Evolutionary conservation across 1,140 invertebrate genomes (phyloP).

Genomic region (Panagrolaimus sp.): DNA sequence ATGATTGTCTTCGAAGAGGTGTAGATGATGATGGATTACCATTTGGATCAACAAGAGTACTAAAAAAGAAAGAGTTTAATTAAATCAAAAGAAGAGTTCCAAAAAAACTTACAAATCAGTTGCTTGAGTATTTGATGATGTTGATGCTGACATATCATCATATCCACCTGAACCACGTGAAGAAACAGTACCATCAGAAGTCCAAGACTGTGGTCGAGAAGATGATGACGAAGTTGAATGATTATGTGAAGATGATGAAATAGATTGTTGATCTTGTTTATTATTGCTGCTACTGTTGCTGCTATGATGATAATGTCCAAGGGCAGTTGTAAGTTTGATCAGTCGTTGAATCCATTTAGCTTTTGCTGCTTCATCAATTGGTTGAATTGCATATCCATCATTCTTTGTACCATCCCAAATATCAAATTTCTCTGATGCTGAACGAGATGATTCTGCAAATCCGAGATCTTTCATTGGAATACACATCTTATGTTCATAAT

Average conservation of each 20-base stretch:
- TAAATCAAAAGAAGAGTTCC: neutral
- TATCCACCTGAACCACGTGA: constrained; percentile 10
- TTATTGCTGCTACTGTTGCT: too few species aligned
- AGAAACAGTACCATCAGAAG: constrained; percentile 22
- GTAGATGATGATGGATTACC: constrained; percentile 13
- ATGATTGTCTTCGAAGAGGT: neutral
- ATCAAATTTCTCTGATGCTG: constrained; percentile 42
- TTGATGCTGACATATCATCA: constrained; percentile 17
- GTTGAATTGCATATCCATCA: constrained; percentile 52
- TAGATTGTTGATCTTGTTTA: constrained; percentile 15
- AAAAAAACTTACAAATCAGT: constrained; percentile 12
- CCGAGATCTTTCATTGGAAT: constrained; percentile 46
- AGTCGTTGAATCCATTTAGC: constrained; percentile 50
- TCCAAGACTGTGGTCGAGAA: constrained; percentile 26
- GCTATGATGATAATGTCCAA: constrained; percentile 24
- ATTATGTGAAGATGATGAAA: neutral
- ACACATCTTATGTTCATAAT: constrained; percentile 55
- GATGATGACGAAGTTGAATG: neutral
- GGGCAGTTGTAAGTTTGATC: constrained; percentile 28
- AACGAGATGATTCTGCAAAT: constrained; percentile 46
- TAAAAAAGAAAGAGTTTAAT: neutral
- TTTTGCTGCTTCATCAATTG: constrained; percentile 41
- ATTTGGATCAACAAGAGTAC: constrained; percentile 15
- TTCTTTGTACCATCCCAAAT: constrained; percentile 50
- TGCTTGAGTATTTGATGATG: neutral